Evolutionary conservation across 2,113 vertebrate species (phyloP).

Genomic region (Protomyctophum bolini): DNA sequence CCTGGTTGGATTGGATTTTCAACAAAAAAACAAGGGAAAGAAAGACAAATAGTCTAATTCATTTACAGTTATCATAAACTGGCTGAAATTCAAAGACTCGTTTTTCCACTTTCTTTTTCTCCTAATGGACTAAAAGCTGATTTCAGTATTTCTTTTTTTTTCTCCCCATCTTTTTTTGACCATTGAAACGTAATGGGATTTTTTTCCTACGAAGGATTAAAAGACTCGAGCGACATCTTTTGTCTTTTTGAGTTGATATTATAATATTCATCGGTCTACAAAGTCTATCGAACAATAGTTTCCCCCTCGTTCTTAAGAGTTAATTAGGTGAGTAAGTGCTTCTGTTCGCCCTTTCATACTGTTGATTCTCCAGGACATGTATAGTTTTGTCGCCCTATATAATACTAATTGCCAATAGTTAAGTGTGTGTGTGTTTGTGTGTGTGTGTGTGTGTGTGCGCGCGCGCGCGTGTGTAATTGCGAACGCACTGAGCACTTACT

Average conservation of each 20-base stretch:
- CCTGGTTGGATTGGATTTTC: constrained; percentile 67
- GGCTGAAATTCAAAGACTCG: constrained; percentile 53
- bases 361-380: constrained; percentile 12
- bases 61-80: constrained; percentile 46
- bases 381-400: not conserved
- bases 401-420: constrained; percentile 6
- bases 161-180: constrained; percentile 51
- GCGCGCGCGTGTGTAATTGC: too few relatives aligned
- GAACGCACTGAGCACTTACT: too few relatives aligned
- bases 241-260: constrained; percentile 57
- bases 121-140: constrained; percentile 69
- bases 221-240: constrained; percentile 63
- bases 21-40: constrained; percentile 32
- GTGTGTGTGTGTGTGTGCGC: not conserved
- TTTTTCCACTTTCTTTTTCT: constrained; percentile 42
- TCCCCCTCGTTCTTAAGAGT: constrained; percentile 53
- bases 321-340: constrained; percentile 72
- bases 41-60: not conserved
- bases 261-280: constrained; percentile 47
- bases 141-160: constrained; percentile 49
- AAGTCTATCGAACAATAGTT: constrained; percentile 41
- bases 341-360: constrained; percentile 45
- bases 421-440: not conserved
- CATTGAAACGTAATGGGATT: constrained; percentile 74
- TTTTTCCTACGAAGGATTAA: constrained; percentile 71